Evolutionary conservation across 1,140 invertebrate species (phyloP), one percentile per base, ranked within the genome.

Genomic region (Drosophila lacertosa): DNA sequence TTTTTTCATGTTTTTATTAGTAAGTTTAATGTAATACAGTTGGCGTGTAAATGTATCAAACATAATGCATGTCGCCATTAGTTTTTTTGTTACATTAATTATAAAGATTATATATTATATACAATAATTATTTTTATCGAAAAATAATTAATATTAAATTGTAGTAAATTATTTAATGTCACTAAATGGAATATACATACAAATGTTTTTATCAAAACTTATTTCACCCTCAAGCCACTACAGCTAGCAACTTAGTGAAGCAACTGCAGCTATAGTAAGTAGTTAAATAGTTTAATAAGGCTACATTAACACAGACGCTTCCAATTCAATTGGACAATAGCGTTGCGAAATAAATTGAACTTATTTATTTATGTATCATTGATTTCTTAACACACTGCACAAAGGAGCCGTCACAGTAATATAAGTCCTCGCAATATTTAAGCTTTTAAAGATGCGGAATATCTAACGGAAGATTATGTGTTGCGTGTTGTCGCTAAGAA

Each of bases 261-360:
- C 69, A 66, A 86, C 64, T 59, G 60, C 33, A 75, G 67, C 63
- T 84, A 69, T 50, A 53, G 54, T 57, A 81, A 77, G 63, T 80
- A 63, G 60, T 84, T 58, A 54, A 68, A 69, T 58, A 47, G 76
- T 69, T 68, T 67, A 58, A 67, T 64, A 79, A 66, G 72, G 63
- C 55, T 82, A 83, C 48, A 64, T 57, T 70, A 58, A 76, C 77
- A 74, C 42, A 44, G 47, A 74, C 69, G 70, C 77, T 57, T 57
- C 77, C 81, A 84, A 84, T 84, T 84, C 76, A 84, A 84, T 84
- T 84, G 81, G 81, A 58, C 81, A 59, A 64, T 60, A 53, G 64
- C 73, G 68, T 48, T 53, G 29, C 20, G 44, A 68, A 84, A 68
- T 42, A 84, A 72, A 60, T 44, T 73, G 47, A 74, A 47, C 44